Evolutionary conservation across 2,113 vertebrate genomes (phyloP).

Genomic region (Benitochromis conjunctus): DNA sequence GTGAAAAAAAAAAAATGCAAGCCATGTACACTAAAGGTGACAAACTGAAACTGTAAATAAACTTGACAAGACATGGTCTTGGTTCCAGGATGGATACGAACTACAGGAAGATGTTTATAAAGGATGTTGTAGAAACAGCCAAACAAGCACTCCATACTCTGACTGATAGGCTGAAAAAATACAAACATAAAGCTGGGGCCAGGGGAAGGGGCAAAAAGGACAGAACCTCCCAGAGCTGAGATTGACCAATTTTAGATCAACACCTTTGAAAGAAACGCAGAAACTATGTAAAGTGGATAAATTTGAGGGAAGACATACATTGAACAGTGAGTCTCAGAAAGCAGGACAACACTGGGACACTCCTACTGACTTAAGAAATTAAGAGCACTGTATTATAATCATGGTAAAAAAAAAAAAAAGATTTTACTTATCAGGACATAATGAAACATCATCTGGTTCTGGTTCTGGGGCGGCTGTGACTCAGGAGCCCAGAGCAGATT

Average conservation of each 20-base stretch:
- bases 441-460: neutral
- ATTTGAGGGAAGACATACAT: neutral
- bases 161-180: neutral
- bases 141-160: neutral
- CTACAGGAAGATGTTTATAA: neutral
- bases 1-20: neutral
- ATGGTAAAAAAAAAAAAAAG: neutral
- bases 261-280: neutral
- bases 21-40: neutral
- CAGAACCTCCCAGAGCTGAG: neutral
- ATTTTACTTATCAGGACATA: neutral
- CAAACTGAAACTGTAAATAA: neutral
- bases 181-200: neutral
- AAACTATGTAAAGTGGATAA: neutral
- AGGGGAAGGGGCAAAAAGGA: rapidly evolving
- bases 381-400: neutral
- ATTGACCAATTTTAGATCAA: neutral
- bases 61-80: neutral
- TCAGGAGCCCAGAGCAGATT: neutral
- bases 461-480: neutral
- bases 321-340: neutral
- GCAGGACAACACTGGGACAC: neutral
- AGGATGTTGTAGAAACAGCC: neutral
- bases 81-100: neutral
- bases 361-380: neutral